Evolutionary conservation across 1,140 invertebrate genomes (phyloP), one percentile per base, ranked within the genome.

Genomic region (Drosophila bipectinata): DNA sequence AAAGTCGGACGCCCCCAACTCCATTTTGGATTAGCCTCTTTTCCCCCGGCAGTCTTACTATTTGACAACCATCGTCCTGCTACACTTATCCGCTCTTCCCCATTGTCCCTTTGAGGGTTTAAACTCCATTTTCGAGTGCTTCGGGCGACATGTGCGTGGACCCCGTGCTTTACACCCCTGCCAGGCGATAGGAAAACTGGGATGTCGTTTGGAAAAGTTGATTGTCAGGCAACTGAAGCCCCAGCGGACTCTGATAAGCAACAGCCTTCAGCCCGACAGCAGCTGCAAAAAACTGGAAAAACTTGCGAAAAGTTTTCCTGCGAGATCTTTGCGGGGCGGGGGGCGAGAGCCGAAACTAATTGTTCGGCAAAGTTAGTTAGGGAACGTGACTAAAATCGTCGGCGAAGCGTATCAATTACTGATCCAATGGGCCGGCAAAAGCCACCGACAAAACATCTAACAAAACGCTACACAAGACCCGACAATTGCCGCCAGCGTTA

Each of bases 301-400:
- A 53, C 79, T 82, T 62, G 41, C 45, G 21, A 74, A 75, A 77
- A 75, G 74, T 83, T 51, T 72, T 64, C 59, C 30, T 14, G n/a
- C 34, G 34, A 28, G 24, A 10, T 10, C 21, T 21, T 21, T 21
- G 21, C 26, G 14, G 47, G n/a, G 39, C n/a, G 32, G 52, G 7
- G 49, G 9, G 15, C 53, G 58, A 67, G 51, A 75, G 54, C 62
- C 60, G 62, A 74, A 87, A 87, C 83, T 82, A 87, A 87, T 87
- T 87, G 82, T 88, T 84, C 75, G 78, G 61, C 59, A 75, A 87
- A 87, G 83, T 87, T 76, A 82, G 82, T 72, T 62, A 56, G 55
- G 59, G 64, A 30, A 87, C 82, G 82, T 87, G 82, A 87, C 82
- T 82, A 72, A 87, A 82, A 82, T 87, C 67, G 48, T 51, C 32